Evolutionary conservation across 2,113 vertebrate genomes (phyloP), one percentile per base, ranked within the genome.

Genomic region (Urocolius indicus): DNA sequence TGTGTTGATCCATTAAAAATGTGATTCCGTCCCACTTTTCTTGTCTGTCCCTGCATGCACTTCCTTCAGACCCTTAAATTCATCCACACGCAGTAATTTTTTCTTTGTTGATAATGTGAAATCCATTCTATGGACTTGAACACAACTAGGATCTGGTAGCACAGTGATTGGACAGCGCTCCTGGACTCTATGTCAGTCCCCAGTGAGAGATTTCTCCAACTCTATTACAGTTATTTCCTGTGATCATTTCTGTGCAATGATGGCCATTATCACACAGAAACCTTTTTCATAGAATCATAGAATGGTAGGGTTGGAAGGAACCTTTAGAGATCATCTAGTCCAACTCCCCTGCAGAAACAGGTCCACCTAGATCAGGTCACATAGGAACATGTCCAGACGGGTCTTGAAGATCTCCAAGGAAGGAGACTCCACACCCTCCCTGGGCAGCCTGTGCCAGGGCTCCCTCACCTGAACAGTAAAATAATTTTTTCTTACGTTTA

Each of bases 161-260:
- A 45, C 61, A 55, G 45, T 21, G n/a, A 86, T 55, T 11, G 4
- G 0, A 41, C 17, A 13, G 32, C 41, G 23, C 30, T 81, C 10
- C 19, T 38, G 20, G 34, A 48, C 14, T 80, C 32, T 9, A 7
- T 0, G 0, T 52, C 34, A 68, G 21, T 30, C 14, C 81, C 30
- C 61, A 32, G 21, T 36, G 14, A 5, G 9, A 13, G 38, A 2
- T 5, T 68, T 52, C 51, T 81, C 22, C 62, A 58, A 73, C n/a
- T 55, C 23, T 66, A 17, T 18, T 1, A 0, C 29, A 16, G 74
- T 54, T 85, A 36, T 88, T 77, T 80, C 38, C 32, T 55, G 15
- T 9, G 12, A 75, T 78, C 24, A 43, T 4, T 11, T 48, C 30
- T 57, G 15, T 49, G 13, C 23, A 34, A 16, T 38, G 27, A 16